Evolutionary conservation across 2,888 invertebrate genomes (phyloP), one percentile per base, ranked within the genome.

Genomic region (Latrodectus hesperus): DNA sequence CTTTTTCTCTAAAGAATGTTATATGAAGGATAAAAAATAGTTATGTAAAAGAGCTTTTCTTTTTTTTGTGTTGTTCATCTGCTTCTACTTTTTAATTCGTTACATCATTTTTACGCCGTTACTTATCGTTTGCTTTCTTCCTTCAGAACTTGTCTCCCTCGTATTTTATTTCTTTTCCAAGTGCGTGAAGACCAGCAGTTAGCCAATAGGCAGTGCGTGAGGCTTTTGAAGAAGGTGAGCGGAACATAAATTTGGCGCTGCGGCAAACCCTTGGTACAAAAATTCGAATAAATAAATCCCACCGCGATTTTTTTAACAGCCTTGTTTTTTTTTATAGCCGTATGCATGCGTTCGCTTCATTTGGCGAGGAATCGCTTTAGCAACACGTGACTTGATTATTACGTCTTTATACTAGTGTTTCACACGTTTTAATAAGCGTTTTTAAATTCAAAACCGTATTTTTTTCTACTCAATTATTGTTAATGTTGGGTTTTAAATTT

Each of bases 221-320:
- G 81, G 52, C 81, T 81, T 76, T 77, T 71, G 55, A 76, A 75
- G 67, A 76, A 86, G 73, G 86, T 67, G 71, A 81, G 81, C 67
- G 72, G 64, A 77, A 86, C 86, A 86, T 86, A 86, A 86, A 86
- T 86, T 86, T 86, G 67, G 86, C 76, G 81, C 71, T 67, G 81
- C 81, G 86, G 86, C 86, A 77, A 86, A 77, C 86, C 81, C 86
- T 86, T 86, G 77, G 86, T 67, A 72, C 86, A 77, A 77, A 77
- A 85, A 81, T 81, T 86, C 86, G 53, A 64, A 86, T 86, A 86
- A 86, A 86, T 86, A 86, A 86, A 86, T 77, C 81, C 75, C 81
- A 64, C 80, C 70, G 76, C 64, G 68, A 12, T 77, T 53, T 65
- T 78, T 78, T 53, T 52, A 52, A 67, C 17, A 51, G 67, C 22